These are phyloP conservation scores for Tinamus guttatus DNA, from an alignment of 2,113 vertebrate species.

Conservation along the genomic window DNA sequence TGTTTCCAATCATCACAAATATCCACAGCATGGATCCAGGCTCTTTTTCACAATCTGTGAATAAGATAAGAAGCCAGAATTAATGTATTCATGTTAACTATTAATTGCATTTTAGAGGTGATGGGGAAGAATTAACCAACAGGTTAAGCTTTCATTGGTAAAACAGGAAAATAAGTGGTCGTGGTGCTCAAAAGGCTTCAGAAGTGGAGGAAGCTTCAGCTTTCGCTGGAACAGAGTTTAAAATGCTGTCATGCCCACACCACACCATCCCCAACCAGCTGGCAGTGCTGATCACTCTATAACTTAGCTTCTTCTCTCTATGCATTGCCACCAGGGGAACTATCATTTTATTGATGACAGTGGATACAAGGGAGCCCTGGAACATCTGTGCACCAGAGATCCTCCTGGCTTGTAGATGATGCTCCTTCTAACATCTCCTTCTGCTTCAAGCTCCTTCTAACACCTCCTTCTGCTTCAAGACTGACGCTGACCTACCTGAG, in stretches of 20 bases:
- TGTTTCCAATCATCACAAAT: slow-evolving; percentile 89
- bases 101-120: neutral
- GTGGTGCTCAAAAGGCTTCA: neutral
- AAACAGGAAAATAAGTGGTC: neutral
- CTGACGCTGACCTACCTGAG: too few relatives aligned
- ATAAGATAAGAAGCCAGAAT: neutral
- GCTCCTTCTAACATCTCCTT: neutral
- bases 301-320: neutral
- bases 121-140: neutral
- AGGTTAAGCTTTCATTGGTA: neutral
- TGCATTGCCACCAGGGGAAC: neutral
- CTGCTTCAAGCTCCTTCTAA: too few relatives aligned
- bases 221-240: neutral
- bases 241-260: neutral
- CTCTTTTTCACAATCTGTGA: slow-evolving; percentile 83
- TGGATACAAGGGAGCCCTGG: neutral
- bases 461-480: too few relatives aligned
- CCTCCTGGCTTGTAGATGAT: neutral
- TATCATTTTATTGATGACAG: neutral
- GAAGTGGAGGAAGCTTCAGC: neutral
- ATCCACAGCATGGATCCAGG: slow-evolving; percentile 89
- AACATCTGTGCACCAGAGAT: neutral
- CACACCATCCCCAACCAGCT: neutral
- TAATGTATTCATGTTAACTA: neutral
- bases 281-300: neutral